Evolutionary conservation across 2,888 invertebrate species (phyloP).

Genomic region (Megaustenia siamemsis): DNA sequence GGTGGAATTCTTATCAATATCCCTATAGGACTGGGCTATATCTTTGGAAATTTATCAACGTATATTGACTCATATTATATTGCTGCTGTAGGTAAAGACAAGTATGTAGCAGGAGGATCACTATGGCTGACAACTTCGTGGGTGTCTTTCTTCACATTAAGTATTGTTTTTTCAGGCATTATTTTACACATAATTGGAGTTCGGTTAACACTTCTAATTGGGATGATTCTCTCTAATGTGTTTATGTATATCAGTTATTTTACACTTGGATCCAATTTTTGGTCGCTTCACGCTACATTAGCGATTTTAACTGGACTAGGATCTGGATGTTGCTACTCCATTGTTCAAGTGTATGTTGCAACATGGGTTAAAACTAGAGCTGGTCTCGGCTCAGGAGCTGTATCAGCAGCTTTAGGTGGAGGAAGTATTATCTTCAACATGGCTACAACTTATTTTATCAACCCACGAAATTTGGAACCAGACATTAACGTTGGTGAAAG

Average conservation of each 20-base stretch:
- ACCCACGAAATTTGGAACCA: not conserved
- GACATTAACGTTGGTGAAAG: not conserved
- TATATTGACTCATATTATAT: slow-evolving; percentile 35
- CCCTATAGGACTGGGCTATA: not conserved
- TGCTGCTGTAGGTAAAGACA: not conserved
- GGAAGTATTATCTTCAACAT: slow-evolving; percentile 4
- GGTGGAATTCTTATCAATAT: slow-evolving; percentile 10
- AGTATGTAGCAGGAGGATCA: not conserved
- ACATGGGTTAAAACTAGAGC: not conserved
- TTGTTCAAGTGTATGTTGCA: not conserved
- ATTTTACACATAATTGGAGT: not conserved
- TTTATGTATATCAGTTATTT: not conserved
- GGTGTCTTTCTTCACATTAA: no score
- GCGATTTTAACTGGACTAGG: not conserved
- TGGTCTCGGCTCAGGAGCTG: not conserved
- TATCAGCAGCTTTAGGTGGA: not conserved
- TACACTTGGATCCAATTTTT: not conserved
- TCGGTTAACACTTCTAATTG: not conserved
- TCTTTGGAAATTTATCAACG: slow-evolving; percentile 22
- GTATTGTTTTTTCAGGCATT: not conserved
- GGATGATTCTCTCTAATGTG: slow-evolving; percentile 11
- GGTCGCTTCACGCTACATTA: not conserved
- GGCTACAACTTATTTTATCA: not conserved
- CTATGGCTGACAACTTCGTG: not conserved
- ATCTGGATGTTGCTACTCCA: not conserved